These are phyloP conservation scores for Tipula unca DNA, from an alignment of 2,888 invertebrate species.

Conservation along the genomic window DNA sequence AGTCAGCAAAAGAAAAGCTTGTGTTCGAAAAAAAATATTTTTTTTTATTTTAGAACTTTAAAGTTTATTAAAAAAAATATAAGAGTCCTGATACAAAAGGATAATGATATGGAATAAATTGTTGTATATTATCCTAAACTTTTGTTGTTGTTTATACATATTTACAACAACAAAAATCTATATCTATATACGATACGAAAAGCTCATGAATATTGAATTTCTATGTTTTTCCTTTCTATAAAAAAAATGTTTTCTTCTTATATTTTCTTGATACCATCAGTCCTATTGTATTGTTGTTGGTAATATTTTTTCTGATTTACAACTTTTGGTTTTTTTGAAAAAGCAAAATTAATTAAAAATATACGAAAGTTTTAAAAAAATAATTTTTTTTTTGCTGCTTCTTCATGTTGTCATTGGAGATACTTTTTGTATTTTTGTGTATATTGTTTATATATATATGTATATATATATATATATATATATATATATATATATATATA, in stretches of 20 bases:
- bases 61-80: background rate
- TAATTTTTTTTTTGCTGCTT: background rate
- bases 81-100: background rate
- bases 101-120: slow-evolving; percentile 14
- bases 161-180: background rate
- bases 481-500: too few relatives aligned
- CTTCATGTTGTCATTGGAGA: background rate
- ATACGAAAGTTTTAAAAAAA: background rate
- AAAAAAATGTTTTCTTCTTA: too few relatives aligned
- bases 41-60: too few relatives aligned
- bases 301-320: background rate
- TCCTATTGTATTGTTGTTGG: background rate
- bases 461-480: too few relatives aligned
- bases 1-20: too few relatives aligned
- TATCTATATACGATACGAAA: background rate
- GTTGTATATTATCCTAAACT: background rate
- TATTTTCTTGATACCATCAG: background rate
- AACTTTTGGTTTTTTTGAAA: background rate
- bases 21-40: too few relatives aligned
- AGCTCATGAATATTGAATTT: background rate
- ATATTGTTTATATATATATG: too few relatives aligned
- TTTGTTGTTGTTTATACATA: background rate
- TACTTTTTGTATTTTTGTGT: background rate
- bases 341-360: background rate
- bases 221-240: background rate